Evolutionary conservation across 2,888 invertebrate species (phyloP).

Genomic region (Dysmachus trigonus): DNA sequence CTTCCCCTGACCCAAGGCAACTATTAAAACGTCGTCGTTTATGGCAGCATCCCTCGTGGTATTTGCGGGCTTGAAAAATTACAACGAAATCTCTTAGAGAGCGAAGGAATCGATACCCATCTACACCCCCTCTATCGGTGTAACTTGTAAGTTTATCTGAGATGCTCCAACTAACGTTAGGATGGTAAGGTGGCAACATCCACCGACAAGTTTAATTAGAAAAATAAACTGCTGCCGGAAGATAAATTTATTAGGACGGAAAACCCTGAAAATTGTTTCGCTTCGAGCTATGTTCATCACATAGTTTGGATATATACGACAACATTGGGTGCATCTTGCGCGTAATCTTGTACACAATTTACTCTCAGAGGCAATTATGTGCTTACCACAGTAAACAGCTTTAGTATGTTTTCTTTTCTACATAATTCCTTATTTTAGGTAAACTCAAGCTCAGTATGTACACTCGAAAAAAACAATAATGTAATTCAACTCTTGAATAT

Average conservation of each 20-base stretch:
- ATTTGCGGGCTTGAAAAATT: background rate
- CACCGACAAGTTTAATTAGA: background rate
- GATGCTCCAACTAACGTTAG: background rate
- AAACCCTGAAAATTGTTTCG: background rate
- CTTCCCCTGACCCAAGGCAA: background rate
- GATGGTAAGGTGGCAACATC: background rate
- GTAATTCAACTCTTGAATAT: no score
- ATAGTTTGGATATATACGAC: background rate
- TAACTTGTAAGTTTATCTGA: background rate
- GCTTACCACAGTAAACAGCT: background rate
- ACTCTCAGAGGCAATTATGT: background rate
- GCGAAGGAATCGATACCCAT: background rate
- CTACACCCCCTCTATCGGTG: background rate
- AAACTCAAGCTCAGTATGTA: no score
- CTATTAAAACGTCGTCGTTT: background rate
- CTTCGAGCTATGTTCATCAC: background rate
- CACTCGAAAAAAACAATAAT: no score
- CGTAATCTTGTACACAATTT: background rate
- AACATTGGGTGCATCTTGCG: background rate
- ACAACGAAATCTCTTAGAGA: background rate
- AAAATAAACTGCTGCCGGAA: background rate
- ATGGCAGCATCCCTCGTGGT: background rate
- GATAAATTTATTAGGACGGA: background rate
- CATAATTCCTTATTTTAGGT: no score
- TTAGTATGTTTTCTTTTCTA: background rate